These are phyloP conservation scores for Lota lota DNA, from an alignment of 2,113 vertebrate genomes.

Conservation along the genomic window DNA sequence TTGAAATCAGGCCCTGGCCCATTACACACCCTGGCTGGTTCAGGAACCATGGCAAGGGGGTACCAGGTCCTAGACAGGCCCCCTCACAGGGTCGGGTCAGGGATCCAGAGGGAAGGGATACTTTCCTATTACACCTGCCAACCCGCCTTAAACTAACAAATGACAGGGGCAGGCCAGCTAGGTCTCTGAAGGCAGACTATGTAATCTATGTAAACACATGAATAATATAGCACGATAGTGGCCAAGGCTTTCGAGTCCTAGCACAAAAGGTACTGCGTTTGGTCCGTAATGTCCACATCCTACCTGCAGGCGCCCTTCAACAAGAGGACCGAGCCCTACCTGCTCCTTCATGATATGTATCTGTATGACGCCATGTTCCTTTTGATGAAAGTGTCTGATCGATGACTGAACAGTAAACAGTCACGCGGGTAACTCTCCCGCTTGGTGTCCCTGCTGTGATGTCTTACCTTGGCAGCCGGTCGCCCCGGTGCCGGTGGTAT, in stretches of 20 bases:
- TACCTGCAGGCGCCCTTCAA: no score
- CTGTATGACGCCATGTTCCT: no score
- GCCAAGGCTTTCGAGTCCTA: no score
- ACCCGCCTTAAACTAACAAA: constrained; percentile 11
- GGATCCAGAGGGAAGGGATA: neutral
- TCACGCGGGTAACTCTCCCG: no score
- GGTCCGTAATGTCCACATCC: no score
- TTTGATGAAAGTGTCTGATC: no score
- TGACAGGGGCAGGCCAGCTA: neutral
- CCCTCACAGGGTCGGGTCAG: neutral
- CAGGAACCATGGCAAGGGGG: constrained; percentile 32
- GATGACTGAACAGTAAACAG: no score
- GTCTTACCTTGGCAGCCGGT: constrained; percentile 80
- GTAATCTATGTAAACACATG: neutral
- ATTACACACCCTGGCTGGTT: constrained; percentile 41
- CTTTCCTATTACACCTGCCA: constrained; percentile 3
- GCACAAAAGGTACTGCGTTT: no score
- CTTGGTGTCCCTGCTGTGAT: neutral
- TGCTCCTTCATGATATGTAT: no score
- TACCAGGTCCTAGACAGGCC: constrained; percentile 4
- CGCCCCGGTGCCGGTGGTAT: constrained; percentile 54
- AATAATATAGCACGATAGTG: neutral
- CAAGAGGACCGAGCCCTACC: no score
- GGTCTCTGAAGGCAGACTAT: constrained; percentile 20
- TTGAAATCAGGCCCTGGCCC: constrained; percentile 43